Base-by-base conservation (phyloP, 2,888 invertebrate genomes). In the Dryomyza anilis region DNA sequence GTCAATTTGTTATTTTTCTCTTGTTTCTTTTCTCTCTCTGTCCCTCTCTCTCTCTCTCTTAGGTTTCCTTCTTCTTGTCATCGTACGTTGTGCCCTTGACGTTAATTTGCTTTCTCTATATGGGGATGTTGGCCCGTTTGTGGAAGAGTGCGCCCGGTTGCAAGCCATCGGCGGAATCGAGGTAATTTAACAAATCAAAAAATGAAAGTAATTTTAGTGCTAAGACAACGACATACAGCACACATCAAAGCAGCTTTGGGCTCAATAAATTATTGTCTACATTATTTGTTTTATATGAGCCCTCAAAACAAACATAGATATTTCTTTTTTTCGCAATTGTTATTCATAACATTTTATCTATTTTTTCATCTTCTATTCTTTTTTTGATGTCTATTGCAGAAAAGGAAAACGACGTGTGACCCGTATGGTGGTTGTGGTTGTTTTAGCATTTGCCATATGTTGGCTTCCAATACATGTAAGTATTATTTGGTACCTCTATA, bases 391-490 rank as follows among this genome's bases (percentile, higher is more conserved):
- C 33, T 14, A 4, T 45, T 60, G 4, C 65, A 88, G 92, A 68
- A 87, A 93, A 70, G 93, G 94, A 68, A 93, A 94, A 84, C 90
- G 91, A 83, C 87, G 95, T 71, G 96, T 96, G 36, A 97, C 96
- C 6, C 87, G 94, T 70, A 91, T 97, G 90, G 95, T 97, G 21
- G 89, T 95, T 67, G 91, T 95, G 60, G 94, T 96, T 60, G 94
- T 96, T 1, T 89, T 94, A 59, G 94, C 94, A 55, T 97, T 97
- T 83, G 95, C 96, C 21, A 87, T 95, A 46, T 95, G 96, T 84
- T 96, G 96, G 96, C 89, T 93, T 76, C 97, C 97, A 27, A 93
- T 97, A 78, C 95, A 96, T 86, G 91, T 95, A 75, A 86, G 83
- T 80, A 73, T 55, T n/a, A 53, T 2, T 29, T 16, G n/a, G 23